phyloP scores from a whole-genome alignment of 2,888 invertebrate species.

The Lasioglossum calceatum region DNA sequence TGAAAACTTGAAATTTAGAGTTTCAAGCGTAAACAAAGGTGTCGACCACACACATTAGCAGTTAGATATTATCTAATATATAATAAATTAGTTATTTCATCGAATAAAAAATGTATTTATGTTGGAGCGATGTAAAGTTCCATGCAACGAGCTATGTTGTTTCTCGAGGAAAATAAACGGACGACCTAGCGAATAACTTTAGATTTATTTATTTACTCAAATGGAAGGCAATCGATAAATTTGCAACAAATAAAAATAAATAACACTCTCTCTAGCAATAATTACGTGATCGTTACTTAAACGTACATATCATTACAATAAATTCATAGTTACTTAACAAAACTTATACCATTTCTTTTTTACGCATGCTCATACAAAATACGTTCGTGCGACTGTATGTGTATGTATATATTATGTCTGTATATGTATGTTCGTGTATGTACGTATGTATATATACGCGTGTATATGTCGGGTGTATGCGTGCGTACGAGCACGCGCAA shows the following conservation, averaged over 20 bases:
- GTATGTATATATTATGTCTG: conserved; percentile 38
- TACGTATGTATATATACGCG: conserved; percentile 37
- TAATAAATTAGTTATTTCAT: too few species aligned
- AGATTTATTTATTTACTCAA: conserved; percentile 84
- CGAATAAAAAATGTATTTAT: too few species aligned
- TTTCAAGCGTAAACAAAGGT: too few species aligned
- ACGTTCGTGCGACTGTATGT: conserved; percentile 68
- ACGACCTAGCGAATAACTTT: conserved; percentile 71
- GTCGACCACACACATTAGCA: too few species aligned
- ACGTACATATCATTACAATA: conserved; percentile 78
- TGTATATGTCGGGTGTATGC: conserved; percentile 23
- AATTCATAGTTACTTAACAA: conserved; percentile 81
- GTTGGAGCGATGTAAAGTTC: too few species aligned
- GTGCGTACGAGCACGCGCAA: conserved; percentile 21
- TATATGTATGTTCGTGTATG: conserved; percentile 25
- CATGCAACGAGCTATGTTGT: not conserved
- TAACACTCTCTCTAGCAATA: conserved; percentile 84
- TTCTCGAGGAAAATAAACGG: conserved; percentile 2
- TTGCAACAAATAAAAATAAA: conserved; percentile 85
- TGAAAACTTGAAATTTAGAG: too few species aligned
- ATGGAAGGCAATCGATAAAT: conserved; percentile 85
- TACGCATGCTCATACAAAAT: conserved; percentile 78
- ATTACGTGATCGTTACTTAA: conserved; percentile 80
- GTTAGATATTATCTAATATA: too few species aligned
- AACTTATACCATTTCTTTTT: conserved; percentile 71